A percentile compares a stretch with the other conserved stretches of the same genome.
phyloP scores from a whole-genome alignment of 2,888 invertebrate species.

The Cerastoderma edule region DNA sequence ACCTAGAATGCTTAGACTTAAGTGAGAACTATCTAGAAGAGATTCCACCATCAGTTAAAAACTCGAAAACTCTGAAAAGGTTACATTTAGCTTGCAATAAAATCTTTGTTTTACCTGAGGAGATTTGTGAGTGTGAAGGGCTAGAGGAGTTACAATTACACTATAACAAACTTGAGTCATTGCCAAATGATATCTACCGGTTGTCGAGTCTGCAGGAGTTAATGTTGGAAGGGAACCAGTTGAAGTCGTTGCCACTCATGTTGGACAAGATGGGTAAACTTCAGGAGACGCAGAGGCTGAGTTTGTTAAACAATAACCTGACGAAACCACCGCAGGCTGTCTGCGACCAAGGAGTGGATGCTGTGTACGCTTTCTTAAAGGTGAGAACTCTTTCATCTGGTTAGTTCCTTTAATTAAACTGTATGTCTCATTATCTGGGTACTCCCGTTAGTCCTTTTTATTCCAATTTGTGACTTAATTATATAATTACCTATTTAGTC shows the following conservation, averaged over 20 bases:
- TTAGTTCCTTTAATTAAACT: too few species aligned
- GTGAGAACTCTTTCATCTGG: slow-evolving; percentile 4
- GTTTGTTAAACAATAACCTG: slow-evolving; percentile 70
- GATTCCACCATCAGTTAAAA: slow-evolving; percentile 65
- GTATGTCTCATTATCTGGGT: too few species aligned
- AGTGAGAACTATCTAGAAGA: slow-evolving; percentile 77
- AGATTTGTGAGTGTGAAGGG: slow-evolving; percentile 66
- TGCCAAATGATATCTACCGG: slow-evolving; percentile 72
- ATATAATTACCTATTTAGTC: too few species aligned
- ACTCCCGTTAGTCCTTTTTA: too few species aligned
- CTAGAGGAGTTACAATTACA: slow-evolving; percentile 63
- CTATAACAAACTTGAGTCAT: slow-evolving; percentile 60
- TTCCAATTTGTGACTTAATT: too few species aligned
- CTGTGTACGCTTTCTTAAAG: slow-evolving; percentile 71
- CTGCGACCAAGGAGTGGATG: slow-evolving; percentile 71
- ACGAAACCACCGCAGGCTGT: slow-evolving; percentile 74
- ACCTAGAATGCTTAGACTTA: slow-evolving; percentile 72
- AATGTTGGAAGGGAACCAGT: slow-evolving; percentile 70
- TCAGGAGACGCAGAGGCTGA: slow-evolving; percentile 64
- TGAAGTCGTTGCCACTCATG: slow-evolving; percentile 71
- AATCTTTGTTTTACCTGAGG: slow-evolving; percentile 64
- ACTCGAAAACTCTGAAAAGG: slow-evolving; percentile 65
- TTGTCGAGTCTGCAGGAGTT: slow-evolving; percentile 70
- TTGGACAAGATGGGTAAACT: slow-evolving; percentile 73
- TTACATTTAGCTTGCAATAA: slow-evolving; percentile 72